Percentiles rank a stretch among this genome's conserved stretches.
phyloP scores from a whole-genome alignment of 1,140 invertebrate species.

The Drosophila serrata region DNA sequence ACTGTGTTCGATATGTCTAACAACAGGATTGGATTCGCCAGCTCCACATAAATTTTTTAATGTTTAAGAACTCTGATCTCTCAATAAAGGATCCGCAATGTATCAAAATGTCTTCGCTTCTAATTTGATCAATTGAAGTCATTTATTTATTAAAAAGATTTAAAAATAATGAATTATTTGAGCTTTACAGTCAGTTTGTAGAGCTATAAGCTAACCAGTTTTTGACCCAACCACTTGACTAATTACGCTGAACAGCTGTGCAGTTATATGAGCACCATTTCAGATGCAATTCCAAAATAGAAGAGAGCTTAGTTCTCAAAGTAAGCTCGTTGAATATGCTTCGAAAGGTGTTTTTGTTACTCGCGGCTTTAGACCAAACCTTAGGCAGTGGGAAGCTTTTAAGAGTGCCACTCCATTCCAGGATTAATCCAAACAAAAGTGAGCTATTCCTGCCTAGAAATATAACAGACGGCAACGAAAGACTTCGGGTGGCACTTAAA shows the following conservation, averaged over 20 bases:
- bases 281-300: not conserved
- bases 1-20: constrained; percentile 16
- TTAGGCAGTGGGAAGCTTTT: constrained; percentile 4
- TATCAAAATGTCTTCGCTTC: not conserved
- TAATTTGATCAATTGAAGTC: not conserved
- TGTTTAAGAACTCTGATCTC: constrained; percentile 19
- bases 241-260: constrained; percentile 46
- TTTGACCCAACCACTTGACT: not conserved
- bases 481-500: constrained; percentile 21
- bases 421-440: not conserved
- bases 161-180: not conserved
- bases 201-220: not conserved
- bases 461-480: not conserved
- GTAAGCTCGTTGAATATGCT: constrained; percentile 32
- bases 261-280: constrained; percentile 8
- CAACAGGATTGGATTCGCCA: constrained; percentile 34
- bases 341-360: constrained; percentile 12
- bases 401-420: constrained; percentile 20
- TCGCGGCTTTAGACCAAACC: not conserved
- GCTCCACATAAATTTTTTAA: not conserved
- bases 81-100: not conserved
- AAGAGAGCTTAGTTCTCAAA: constrained; percentile 24
- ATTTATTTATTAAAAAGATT: not conserved
- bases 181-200: not conserved
- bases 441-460: constrained; percentile 12